Conservation (phyloP, 2,797 vertebrate species). For the Gephyroberyx darwinii region DNA sequence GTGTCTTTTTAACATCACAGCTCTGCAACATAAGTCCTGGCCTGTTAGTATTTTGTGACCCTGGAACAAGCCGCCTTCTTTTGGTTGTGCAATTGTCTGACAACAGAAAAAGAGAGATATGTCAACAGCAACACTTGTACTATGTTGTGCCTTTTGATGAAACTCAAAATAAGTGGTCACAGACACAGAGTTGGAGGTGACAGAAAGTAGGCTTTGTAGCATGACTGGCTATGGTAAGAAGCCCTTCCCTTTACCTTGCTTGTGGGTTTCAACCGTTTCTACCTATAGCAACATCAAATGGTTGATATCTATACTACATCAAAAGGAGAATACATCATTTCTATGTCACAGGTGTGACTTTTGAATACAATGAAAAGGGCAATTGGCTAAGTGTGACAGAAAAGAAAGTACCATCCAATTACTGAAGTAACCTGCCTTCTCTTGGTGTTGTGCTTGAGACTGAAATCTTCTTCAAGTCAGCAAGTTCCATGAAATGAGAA, state of each 20-base stretch:
- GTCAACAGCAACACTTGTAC: too few species aligned
- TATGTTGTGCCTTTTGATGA: background rate
- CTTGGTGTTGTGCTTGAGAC: background rate
- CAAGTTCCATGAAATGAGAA: background rate
- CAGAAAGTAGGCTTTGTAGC: background rate
- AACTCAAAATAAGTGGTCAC: constrained; percentile 6
- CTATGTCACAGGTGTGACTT: constrained; percentile 4
- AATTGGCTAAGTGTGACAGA: constrained; percentile 14
- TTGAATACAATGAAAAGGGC: constrained; percentile 13
- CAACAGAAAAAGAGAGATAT: too few species aligned
- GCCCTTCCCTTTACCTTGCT: background rate
- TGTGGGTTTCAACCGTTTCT: constrained; percentile 6
- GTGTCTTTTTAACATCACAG: too few species aligned
- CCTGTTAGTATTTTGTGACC: too few species aligned
- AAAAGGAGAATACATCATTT: background rate
- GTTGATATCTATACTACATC: background rate
- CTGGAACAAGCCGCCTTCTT: too few species aligned
- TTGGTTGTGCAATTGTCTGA: too few species aligned
- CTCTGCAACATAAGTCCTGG: too few species aligned
- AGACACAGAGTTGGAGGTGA: background rate
- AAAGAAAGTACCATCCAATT: constrained; percentile 20
- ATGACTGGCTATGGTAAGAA: background rate
- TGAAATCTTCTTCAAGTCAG: background rate
- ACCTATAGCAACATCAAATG: constrained; percentile 22
- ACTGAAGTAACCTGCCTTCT: constrained; percentile 16